These are phyloP conservation scores for human DNA, from an alignment of 2,113 vertebrate species.

Conservation along the genomic window GRCh38 chr17:33624001-33624500, in stretches of 20 bases:
- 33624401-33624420: too few relatives aligned
- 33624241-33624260: conserved; percentile 45
- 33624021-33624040: conserved; percentile 72
- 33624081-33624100: conserved; percentile 70
- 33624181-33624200: conserved; percentile 77
- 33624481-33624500: not conserved
- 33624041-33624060: conserved; percentile 55
- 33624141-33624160: conserved; percentile 80
- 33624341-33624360: not conserved
- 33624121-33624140: conserved; percentile 71
- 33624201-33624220: conserved; percentile 63
- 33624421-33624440: not conserved
- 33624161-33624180: conserved; percentile 77
- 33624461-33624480: not conserved
- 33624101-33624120: conserved; percentile 78
- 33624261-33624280: conserved; percentile 30
- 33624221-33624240: conserved; percentile 51
- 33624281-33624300: not conserved
- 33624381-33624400: not conserved
- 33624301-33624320: not conserved
- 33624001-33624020: conserved; percentile 80
- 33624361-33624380: not conserved
- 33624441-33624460: not conserved
- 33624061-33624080: conserved; percentile 75
- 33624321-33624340: not conserved